A percentile compares a stretch with the other conserved stretches of the same genome.
Evolutionary conservation across 2,888 invertebrate species (phyloP).

Genomic region (Thera britannica): DNA sequence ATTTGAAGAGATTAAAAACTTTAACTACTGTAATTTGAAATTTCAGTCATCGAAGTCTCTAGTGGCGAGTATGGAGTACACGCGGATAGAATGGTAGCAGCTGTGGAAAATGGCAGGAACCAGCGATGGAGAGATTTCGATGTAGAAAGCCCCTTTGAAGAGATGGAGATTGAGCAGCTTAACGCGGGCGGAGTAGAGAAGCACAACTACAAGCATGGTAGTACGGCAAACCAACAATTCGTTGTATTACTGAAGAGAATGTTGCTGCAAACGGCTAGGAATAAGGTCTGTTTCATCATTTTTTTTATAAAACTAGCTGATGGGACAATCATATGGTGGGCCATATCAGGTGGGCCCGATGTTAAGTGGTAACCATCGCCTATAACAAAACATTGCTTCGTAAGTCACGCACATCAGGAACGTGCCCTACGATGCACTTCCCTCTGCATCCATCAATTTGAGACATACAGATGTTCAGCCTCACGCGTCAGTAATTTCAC

Average conservation of each 20-base stretch:
- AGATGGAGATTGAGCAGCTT: slow-evolving; percentile 72
- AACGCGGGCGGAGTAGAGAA: slow-evolving; percentile 75
- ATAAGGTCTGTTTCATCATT: slow-evolving; percentile 78
- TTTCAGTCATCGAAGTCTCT: slow-evolving; percentile 91
- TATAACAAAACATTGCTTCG: too few species aligned
- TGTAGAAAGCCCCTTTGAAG: slow-evolving; percentile 51
- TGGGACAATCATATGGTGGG: too few species aligned
- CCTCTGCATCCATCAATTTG: too few species aligned
- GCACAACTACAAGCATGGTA: slow-evolving; percentile 82
- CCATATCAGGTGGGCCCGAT: too few species aligned
- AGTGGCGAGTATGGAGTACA: slow-evolving; percentile 91
- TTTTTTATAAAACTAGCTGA: too few species aligned
- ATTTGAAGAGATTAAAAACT: not conserved
- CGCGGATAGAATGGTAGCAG: slow-evolving; percentile 87
- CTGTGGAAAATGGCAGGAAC: slow-evolving; percentile 87
- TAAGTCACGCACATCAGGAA: too few species aligned
- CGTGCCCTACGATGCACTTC: too few species aligned
- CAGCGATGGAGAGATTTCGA: slow-evolving; percentile 79
- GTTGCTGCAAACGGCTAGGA: slow-evolving; percentile 90
- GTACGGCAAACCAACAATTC: slow-evolving; percentile 88
- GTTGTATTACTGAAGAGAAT: slow-evolving; percentile 87
- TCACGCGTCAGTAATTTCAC: too few species aligned
- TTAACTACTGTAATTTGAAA: not conserved
- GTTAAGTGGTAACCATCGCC: too few species aligned
- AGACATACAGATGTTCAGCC: too few species aligned